phyloP scores from a whole-genome alignment of 2,113 vertebrate genomes.

The Bombycilla garrulus region DNA sequence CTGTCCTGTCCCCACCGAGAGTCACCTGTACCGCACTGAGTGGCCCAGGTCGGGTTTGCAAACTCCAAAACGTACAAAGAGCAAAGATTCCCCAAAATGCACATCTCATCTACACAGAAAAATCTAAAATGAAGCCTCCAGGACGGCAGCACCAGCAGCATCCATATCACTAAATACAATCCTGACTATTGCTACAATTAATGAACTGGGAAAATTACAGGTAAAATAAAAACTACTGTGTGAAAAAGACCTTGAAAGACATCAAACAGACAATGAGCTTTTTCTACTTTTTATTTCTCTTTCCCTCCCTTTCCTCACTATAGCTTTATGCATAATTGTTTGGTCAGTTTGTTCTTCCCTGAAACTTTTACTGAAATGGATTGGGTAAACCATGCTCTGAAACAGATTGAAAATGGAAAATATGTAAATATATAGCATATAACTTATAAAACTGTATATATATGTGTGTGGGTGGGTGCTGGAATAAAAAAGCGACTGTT shows the following conservation, averaged over 20 bases:
- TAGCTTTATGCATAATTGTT: conserved; percentile 52
- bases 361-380: conserved; percentile 57
- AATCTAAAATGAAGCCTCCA: neutral
- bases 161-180: neutral
- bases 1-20: accelerated
- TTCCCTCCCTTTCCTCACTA: neutral
- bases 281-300: conserved; percentile 40
- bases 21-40: accelerated
- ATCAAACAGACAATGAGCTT: conserved; percentile 34
- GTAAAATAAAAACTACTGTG: conserved; percentile 43
- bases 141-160: neutral
- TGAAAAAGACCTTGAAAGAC: conserved; percentile 60
- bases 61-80: neutral
- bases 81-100: neutral
- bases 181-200: conserved; percentile 42
- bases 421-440: conserved; percentile 63
- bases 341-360: conserved; percentile 58
- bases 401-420: conserved; percentile 64
- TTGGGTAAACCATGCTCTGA: conserved; percentile 56
- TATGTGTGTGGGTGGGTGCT: conserved; percentile 30
- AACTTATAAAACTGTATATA: conserved; percentile 59
- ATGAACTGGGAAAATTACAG: conserved; percentile 52
- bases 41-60: accelerated
- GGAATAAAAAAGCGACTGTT: conserved; percentile 83
- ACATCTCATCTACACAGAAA: neutral